Conservation (phyloP, 2,113 vertebrate genomes). For the Sander lucioperca region DNA sequence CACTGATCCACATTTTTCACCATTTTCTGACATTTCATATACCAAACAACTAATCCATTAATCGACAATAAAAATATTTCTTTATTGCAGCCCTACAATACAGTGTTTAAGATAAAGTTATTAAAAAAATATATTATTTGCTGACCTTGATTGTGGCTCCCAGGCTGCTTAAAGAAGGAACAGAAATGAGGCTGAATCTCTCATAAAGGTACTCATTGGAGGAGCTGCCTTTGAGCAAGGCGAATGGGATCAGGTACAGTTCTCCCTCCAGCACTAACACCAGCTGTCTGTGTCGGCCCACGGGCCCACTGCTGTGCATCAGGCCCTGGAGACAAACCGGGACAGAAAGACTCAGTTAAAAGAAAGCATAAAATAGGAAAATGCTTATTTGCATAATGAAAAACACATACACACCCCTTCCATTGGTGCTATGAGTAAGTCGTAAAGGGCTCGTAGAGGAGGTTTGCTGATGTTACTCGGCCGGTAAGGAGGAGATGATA, state of each 20-base stretch:
- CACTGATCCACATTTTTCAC: too few species aligned
- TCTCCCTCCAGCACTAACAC: constrained; percentile 94
- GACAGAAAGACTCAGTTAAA: fast-evolving
- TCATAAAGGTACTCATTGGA: constrained; percentile 97
- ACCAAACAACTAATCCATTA: too few species aligned
- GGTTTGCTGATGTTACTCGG: constrained; percentile 83
- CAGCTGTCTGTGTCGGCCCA: constrained; percentile 92
- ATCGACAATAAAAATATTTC: too few species aligned
- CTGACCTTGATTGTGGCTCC: constrained; percentile 86
- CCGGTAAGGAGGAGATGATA: constrained; percentile 84
- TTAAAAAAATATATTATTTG: too few species aligned
- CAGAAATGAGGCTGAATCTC: constrained; percentile 92
- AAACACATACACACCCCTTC: constrained; percentile 87
- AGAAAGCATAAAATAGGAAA: neutral
- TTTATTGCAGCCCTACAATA: too few species aligned
- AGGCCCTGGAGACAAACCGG: constrained; percentile 84
- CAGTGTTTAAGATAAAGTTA: too few species aligned
- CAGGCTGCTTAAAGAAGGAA: constrained; percentile 91
- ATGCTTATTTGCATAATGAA: neutral
- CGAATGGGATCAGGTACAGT: constrained; percentile 95
- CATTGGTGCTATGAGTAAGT: constrained; percentile 95
- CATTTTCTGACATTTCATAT: too few species aligned
- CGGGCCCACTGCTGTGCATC: constrained; percentile 94
- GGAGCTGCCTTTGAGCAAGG: constrained; percentile 95
- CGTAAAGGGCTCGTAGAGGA: constrained; percentile 92